Conservation (phyloP, 1,140 invertebrate species). For the Pseudomyrmex dendroicus region DNA sequence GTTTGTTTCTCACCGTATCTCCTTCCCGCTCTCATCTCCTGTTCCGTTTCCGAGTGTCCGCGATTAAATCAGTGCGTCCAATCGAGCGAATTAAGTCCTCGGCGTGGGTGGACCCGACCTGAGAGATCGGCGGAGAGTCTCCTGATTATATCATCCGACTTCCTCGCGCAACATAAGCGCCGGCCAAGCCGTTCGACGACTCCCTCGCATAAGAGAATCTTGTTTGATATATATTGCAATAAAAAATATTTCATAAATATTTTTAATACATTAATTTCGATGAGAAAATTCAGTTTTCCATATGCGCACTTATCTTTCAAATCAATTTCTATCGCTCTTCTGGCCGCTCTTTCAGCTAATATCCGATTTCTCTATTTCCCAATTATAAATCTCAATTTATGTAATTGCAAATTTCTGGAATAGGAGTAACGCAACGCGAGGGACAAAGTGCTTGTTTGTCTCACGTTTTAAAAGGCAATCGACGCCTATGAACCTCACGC, state of each 20-base stretch:
- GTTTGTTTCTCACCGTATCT: too few relatives aligned
- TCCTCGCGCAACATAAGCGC: constrained; percentile 56
- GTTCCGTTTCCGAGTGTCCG: constrained; percentile 62
- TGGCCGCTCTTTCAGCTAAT: background rate
- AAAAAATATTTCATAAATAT: background rate
- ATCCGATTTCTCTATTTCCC: background rate
- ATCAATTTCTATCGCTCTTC: too few relatives aligned
- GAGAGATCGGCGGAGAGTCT: constrained; percentile 63
- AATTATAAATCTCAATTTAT: background rate
- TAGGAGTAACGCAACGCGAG: background rate
- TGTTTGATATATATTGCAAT: background rate
- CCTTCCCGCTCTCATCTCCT: constrained; percentile 35
- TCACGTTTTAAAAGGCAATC: constrained; percentile 29
- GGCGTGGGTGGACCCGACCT: constrained; percentile 75
- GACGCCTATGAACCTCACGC: constrained; percentile 65
- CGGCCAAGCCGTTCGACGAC: constrained; percentile 26
- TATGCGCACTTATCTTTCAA: background rate
- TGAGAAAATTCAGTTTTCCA: background rate
- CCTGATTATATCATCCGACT: constrained; percentile 46
- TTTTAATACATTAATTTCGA: background rate
- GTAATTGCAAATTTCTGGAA: background rate
- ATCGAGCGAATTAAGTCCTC: constrained; percentile 76
- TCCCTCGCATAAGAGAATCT: background rate
- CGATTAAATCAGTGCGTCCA: constrained; percentile 76
- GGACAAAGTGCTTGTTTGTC: background rate